Base-by-base conservation (phyloP, 2,888 invertebrate genomes). In the Ischnus inquisitorius region DNA sequence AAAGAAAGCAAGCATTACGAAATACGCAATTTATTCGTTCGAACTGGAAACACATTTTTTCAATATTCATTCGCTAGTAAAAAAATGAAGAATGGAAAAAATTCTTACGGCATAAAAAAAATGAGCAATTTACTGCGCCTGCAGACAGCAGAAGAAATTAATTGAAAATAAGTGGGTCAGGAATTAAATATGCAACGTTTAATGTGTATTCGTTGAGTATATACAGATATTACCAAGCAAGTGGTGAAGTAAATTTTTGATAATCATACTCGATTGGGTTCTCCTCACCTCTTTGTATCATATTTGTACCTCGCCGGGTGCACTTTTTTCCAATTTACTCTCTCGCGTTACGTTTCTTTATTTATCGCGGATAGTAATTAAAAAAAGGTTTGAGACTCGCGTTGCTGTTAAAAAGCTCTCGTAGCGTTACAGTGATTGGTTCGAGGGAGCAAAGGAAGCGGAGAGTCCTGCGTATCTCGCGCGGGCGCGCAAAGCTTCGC, bases 241-340 rank as follows among this genome's bases (percentile, higher is more conserved):
- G 72, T 60, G 60, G 25, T 28, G 34, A 10, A 16, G 1, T 19
- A 57, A 22, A 72, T 54, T 72, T 72, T 72, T 43, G 41, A 72
- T 62, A 74, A 62, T n/a, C 34, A 62, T 34, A 62, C 62, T 19
- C 48, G n/a, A 60, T 62, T n/a, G 46, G 34, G 19, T 41, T 54
- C 48, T 25, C 78, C 51, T 39, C 48, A 41, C 48, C 43, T 10
- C 77, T 34, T 60, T 57, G 10, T 19, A 19, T 19, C 16, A 16
- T 19, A n/a, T 22, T 41, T 60, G 34, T 62, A 60, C 5, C 72
- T 12, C 16, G 39, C 39, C 72, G 60, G 14, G 62, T 46, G 62
- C 43, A 62, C 43, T 62, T 74, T 74, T 74, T 74, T 46, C n/a
- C 57, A 62, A 74, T 74, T 62, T 60, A 72, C 60, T 43, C 62